Conservation (phyloP, 2,113 vertebrate species). For the rat (Rattus norvegicus) region DNA sequence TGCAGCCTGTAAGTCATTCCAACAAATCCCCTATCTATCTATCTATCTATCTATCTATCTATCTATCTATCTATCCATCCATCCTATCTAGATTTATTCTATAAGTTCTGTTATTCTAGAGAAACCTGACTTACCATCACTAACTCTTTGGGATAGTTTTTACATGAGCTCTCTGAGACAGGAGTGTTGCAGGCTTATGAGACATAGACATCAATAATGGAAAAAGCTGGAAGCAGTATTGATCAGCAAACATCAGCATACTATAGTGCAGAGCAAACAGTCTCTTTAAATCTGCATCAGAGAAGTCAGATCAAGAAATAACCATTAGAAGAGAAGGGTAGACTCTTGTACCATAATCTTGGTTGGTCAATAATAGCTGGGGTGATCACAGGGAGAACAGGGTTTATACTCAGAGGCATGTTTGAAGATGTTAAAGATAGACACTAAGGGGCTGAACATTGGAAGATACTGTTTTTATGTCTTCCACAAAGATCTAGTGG, state of each 20-base stretch:
- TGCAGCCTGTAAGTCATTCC: background rate
- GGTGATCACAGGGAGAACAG: background rate
- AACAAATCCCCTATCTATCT: background rate
- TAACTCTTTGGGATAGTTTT: background rate
- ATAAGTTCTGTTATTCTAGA: background rate
- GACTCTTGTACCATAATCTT: background rate
- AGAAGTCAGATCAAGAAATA: background rate
- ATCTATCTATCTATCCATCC: no score
- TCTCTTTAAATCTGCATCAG: background rate
- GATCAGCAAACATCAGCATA: background rate
- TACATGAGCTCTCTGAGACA: background rate
- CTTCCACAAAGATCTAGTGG: background rate
- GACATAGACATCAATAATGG: background rate
- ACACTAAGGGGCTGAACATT: background rate
- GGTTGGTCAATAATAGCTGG: background rate
- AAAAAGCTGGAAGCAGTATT: background rate
- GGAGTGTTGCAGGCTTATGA: background rate
- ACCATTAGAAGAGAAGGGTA: background rate
- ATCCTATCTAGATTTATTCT: background rate
- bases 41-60: no score
- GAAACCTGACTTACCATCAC: background rate
- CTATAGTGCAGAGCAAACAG: background rate
- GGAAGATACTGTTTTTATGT: background rate
- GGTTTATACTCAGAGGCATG: background rate
- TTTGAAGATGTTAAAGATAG: background rate